These are phyloP conservation scores for Cyrtonyx montezumae DNA, from an alignment of 2,113 vertebrate genomes.

Conservation along the genomic window DNA sequence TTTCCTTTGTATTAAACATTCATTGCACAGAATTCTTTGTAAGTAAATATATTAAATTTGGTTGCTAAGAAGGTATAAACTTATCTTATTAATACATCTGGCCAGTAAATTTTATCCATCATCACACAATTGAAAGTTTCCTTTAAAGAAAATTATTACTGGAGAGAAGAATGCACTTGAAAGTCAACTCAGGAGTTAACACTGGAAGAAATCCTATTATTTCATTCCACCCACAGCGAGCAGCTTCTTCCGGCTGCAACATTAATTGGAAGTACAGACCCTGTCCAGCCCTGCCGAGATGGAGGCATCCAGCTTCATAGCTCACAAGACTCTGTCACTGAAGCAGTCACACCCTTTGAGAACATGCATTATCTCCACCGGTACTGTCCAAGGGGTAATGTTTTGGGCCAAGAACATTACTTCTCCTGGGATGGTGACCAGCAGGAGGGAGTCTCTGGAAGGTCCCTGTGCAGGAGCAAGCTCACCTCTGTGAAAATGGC, in stretches of 20 bases:
- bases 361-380: background rate
- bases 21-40: constrained; percentile 67
- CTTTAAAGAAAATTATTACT: constrained; percentile 43
- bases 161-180: constrained; percentile 51
- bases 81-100: constrained; percentile 47
- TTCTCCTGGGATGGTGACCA: background rate
- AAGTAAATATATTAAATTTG: constrained; percentile 76
- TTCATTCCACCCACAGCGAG: background rate
- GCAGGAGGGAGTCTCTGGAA: background rate
- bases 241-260: constrained; percentile 41
- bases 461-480: background rate
- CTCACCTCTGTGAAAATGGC: background rate
- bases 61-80: constrained; percentile 71
- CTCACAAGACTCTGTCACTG: background rate
- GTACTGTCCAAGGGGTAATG: background rate
- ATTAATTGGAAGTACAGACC: constrained; percentile 57
- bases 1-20: constrained; percentile 65
- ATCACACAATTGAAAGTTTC: constrained; percentile 26
- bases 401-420: background rate
- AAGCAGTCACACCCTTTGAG: background rate
- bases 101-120: constrained; percentile 45
- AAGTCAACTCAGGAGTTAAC: constrained; percentile 47
- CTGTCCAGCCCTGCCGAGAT: constrained; percentile 30
- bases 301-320: background rate
- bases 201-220: constrained; percentile 33